phyloP scores from a whole-genome alignment of 2,888 invertebrate species.

The Polymixis flavicincta region DNA sequence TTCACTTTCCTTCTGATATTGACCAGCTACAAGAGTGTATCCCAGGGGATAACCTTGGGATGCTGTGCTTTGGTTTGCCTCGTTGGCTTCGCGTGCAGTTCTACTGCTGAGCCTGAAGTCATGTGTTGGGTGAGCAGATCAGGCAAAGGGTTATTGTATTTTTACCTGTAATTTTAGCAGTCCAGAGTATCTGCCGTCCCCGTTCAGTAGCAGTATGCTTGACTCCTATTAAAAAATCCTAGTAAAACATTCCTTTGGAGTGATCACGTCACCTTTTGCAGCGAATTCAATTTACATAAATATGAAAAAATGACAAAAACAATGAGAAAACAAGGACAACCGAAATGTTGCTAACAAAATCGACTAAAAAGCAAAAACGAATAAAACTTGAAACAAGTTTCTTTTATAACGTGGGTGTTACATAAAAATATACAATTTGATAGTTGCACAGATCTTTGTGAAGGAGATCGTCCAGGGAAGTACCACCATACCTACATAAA shows the following conservation, averaged over 20 bases:
- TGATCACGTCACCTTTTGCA: constrained; percentile 26
- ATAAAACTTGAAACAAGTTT: constrained; percentile 8
- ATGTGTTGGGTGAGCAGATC: neutral
- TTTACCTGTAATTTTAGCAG: too few relatives aligned
- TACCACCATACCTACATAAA: too few relatives aligned
- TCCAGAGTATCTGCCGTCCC: too few relatives aligned
- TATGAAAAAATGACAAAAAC: constrained; percentile 53
- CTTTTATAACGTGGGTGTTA: neutral
- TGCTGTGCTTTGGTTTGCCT: too few relatives aligned
- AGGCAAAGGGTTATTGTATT: neutral
- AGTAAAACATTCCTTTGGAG: neutral
- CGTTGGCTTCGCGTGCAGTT: neutral
- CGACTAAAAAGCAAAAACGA: constrained; percentile 6
- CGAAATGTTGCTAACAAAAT: constrained; percentile 29
- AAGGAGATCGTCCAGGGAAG: neutral
- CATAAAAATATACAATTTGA: neutral
- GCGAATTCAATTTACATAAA: constrained; percentile 50
- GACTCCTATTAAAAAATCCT: neutral
- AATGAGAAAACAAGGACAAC: constrained; percentile 24
- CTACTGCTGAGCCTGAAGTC: neutral
- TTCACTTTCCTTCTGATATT: neutral
- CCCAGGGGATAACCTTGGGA: too few relatives aligned
- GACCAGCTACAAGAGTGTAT: neutral
- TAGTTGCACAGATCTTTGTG: too few relatives aligned
- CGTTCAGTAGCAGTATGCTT: too few relatives aligned